Percentiles rank a stretch among this genome's conserved stretches.
phyloP scores from a whole-genome alignment of 1,140 invertebrate species.

The Kradibia gibbosae region DNA sequence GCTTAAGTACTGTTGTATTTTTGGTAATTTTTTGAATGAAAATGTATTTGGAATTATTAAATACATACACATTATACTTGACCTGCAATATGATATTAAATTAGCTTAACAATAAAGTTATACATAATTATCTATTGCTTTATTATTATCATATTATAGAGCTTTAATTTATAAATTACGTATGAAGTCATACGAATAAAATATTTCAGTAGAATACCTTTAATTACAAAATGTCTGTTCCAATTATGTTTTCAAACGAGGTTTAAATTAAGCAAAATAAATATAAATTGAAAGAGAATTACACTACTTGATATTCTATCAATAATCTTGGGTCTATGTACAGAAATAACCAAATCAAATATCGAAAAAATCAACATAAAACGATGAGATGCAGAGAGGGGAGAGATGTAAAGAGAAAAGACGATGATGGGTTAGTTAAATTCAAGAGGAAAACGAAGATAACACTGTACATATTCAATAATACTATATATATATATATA shows the following conservation, averaged over 20 bases:
- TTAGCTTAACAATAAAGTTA: too few species aligned
- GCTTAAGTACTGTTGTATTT: too few species aligned
- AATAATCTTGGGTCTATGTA: not conserved
- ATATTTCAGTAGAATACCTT: too few species aligned
- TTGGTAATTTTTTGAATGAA: too few species aligned
- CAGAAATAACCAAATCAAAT: slow-evolving; percentile 33
- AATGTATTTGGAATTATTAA: too few species aligned
- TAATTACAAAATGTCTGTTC: too few species aligned
- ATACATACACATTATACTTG: too few species aligned
- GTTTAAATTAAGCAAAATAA: not conserved
- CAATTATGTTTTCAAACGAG: not conserved
- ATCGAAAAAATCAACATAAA: slow-evolving; percentile 48
- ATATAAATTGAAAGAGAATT: not conserved
- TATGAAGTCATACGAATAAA: too few species aligned
- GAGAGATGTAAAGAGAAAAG: not conserved
- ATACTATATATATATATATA: not conserved
- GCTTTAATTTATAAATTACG: too few species aligned
- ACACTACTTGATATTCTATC: not conserved
- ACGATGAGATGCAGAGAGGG: not conserved
- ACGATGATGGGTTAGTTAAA: not conserved
- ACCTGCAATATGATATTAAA: too few species aligned
- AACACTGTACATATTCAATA: slow-evolving; percentile 7
- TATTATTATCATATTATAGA: too few species aligned
- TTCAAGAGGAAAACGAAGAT: slow-evolving; percentile 21
- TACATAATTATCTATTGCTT: too few species aligned